Base-by-base conservation (phyloP, 2,797 vertebrate species). In the Diglossa cyanea region DNA sequence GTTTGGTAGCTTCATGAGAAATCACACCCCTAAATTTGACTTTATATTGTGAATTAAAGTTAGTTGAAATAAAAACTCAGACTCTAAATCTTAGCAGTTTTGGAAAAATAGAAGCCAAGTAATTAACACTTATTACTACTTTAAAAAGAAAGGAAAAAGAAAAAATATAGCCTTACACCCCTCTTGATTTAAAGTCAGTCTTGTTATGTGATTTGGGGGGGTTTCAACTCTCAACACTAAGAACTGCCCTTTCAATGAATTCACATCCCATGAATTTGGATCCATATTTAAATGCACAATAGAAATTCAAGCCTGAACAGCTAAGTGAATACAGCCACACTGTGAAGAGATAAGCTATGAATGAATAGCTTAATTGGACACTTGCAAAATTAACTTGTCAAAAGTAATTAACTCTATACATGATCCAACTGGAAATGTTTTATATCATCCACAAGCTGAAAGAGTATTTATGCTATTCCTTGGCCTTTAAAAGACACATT, bases 321-420 rank as follows among this genome's bases (percentile, higher is more conserved):
- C 48, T 71, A 93, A 60, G 60, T 73, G 68, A 96, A 95, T 88
- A 93, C 48, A 97, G 94, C 75, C 90, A 93, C 66, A 54, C 86
- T 77, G 76, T 95, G 96, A 97, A 95, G 88, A 96, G 92, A 95
- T 94, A 97, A 96, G 83, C 93, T 89, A 90, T 88, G 88, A 97
- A 87, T 72, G 62, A 86, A 88, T 47, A 75, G 55, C 40, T 47
- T 92, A 94, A 93, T 77, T 90, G 95, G 91, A 93, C 68, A 93
- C 48, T 95, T 90, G 71, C 80, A 93, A 95, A 96, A 97, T 93
- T 84, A 95, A 91, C 86, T 93, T 96, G 95, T 92, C 93, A 94
- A 74, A 93, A 95, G 51, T 93, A 95, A 90, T 51, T 84, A 94
- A 94, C 68, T 75, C 77, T 65, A 65, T 53, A 90, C 13, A 72